phyloP scores from a whole-genome alignment of 2,797 vertebrate genomes.

The Jordanella pulchra region DNA sequence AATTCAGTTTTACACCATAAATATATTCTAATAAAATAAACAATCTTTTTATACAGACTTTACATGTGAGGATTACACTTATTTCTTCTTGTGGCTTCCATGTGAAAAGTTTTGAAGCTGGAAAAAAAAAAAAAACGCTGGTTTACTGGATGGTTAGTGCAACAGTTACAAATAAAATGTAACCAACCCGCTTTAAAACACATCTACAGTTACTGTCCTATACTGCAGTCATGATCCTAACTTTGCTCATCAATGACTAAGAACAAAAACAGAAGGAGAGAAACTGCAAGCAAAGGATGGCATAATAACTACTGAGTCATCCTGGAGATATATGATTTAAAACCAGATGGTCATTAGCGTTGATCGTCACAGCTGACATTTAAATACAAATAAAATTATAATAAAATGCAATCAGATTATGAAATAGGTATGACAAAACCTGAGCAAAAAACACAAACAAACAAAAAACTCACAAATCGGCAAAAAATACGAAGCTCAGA shows the following conservation, averaged over 20 bases:
- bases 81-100: background rate
- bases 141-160: slow-evolving; percentile 4
- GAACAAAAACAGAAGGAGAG: slow-evolving; percentile 13
- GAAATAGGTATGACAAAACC: background rate
- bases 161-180: slow-evolving; percentile 12
- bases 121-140: slow-evolving; percentile 50
- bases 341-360: background rate
- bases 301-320: slow-evolving; percentile 22
- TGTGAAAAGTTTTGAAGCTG: slow-evolving; percentile 4
- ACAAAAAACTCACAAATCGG: background rate
- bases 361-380: slow-evolving; percentile 29
- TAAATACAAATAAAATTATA: background rate
- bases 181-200: background rate
- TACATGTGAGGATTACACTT: slow-evolving; percentile 13
- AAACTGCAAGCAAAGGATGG: slow-evolving; percentile 17
- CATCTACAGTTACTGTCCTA: background rate
- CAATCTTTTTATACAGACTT: slow-evolving; percentile 39
- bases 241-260: slow-evolving; percentile 10
- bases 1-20: slow-evolving; percentile 7
- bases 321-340: background rate
- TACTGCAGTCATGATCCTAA: background rate
- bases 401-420: background rate
- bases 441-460: too few relatives aligned
- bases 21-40: slow-evolving; percentile 46
- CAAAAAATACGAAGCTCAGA: slow-evolving; percentile 2